Conservation (phyloP, 2,797 vertebrate species). For the Xiphorhynchus erythropygius region DNA sequence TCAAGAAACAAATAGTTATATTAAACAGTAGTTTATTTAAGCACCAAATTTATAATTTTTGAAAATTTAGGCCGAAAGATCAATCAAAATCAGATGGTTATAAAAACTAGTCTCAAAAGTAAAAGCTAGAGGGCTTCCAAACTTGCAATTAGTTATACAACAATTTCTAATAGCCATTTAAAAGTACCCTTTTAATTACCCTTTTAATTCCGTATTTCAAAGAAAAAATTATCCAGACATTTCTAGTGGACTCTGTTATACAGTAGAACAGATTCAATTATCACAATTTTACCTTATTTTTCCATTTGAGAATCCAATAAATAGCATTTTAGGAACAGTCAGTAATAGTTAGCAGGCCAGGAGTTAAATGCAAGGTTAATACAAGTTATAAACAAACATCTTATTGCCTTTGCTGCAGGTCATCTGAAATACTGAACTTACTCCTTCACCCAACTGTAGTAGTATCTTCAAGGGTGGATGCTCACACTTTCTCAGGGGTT, state of each 20-base stretch:
- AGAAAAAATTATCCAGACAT: neutral
- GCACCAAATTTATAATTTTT: neutral
- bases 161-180: neutral
- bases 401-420: neutral
- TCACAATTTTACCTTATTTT: neutral
- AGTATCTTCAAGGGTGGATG: neutral
- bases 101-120: neutral
- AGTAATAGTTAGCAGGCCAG: neutral
- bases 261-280: neutral
- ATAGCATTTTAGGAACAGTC: neutral
- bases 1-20: neutral
- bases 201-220: neutral
- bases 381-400: neutral
- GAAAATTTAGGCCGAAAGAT: neutral
- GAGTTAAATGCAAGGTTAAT: neutral
- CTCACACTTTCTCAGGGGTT: neutral
- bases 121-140: neutral
- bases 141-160: neutral
- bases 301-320: neutral
- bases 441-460: neutral
- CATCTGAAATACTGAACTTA: neutral
- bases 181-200: neutral
- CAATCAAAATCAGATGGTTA: neutral
- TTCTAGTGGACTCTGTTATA: neutral
- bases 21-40: neutral